Evolutionary conservation across 2,888 invertebrate species (phyloP).

Genomic region (Euproctis similis): DNA sequence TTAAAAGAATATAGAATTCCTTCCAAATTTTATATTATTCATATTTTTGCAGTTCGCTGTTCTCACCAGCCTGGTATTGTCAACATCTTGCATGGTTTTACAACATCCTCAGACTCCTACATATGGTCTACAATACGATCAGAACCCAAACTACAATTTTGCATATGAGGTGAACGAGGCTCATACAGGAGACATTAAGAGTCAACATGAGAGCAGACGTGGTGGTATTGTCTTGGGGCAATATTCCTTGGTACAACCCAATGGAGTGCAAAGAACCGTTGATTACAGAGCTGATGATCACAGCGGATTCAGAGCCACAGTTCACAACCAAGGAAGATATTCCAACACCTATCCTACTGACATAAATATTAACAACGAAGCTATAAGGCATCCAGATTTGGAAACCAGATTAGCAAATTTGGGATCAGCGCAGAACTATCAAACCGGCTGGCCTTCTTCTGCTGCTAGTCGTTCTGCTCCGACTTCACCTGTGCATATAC

Average conservation of each 20-base stretch:
- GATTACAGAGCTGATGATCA: constrained; percentile 73
- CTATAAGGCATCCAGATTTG: constrained; percentile 6
- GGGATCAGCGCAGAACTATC: constrained; percentile 8
- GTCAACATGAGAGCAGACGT: constrained; percentile 66
- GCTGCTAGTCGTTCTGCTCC: constrained; percentile 21
- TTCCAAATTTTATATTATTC: too few relatives aligned
- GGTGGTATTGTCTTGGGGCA: constrained; percentile 72
- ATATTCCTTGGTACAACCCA: constrained; percentile 71
- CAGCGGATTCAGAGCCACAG: constrained; percentile 72
- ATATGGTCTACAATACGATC: constrained; percentile 27
- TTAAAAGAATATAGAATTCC: too few relatives aligned
- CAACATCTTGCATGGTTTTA: constrained; percentile 48
- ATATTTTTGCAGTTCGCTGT: constrained; percentile 29
- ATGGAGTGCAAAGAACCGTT: constrained; percentile 71
- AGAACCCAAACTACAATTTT: constrained; percentile 66
- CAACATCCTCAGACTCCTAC: constrained; percentile 40
- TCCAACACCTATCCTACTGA: constrained; percentile 6
- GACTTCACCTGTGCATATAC: constrained; percentile 28
- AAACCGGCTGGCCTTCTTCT: constrained; percentile 14
- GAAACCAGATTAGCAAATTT: constrained; percentile 1
- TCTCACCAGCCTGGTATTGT: constrained; percentile 40
- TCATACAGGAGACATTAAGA: constrained; percentile 72
- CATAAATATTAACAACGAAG: constrained; percentile 4
- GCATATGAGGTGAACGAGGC: constrained; percentile 73
- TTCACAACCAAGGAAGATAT: constrained; percentile 49